Evolutionary conservation across 1,140 invertebrate genomes (phyloP).

Genomic region (Drosophila pallidifrons): DNA sequence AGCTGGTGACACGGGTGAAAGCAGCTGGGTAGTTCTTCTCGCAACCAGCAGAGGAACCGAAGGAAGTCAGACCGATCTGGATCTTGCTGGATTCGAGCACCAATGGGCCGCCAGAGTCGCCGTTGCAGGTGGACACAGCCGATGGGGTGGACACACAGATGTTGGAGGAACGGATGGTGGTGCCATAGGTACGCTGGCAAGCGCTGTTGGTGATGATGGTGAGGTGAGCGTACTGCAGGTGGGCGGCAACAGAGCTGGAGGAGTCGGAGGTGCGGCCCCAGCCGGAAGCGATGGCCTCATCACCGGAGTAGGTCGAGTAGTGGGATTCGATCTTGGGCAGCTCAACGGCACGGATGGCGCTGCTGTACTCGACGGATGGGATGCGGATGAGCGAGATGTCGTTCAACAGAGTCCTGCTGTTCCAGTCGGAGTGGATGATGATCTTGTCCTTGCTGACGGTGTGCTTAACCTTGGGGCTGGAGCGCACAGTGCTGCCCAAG

Average conservation of each 20-base stretch:
- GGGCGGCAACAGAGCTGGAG: conserved; percentile 62
- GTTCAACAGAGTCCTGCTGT: conserved; percentile 80
- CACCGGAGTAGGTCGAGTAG: conserved; percentile 56
- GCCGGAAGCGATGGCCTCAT: conserved; percentile 69
- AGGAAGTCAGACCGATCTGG: conserved; percentile 86
- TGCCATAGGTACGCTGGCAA: conserved; percentile 52
- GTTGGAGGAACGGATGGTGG: conserved; percentile 57
- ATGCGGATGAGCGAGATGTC: conserved; percentile 86
- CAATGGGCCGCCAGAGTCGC: conserved; percentile 86
- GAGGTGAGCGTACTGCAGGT: conserved; percentile 66
- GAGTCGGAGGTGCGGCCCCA: conserved; percentile 81
- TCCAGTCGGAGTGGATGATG: conserved; percentile 85
- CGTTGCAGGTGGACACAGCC: conserved; percentile 77
- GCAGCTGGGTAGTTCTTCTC: conserved; percentile 85
- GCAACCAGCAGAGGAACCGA: conserved; percentile 86
- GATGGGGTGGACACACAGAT: conserved; percentile 66
- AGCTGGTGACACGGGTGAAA: conserved; percentile 86
- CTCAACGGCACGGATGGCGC: conserved; percentile 55
- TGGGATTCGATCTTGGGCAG: conserved; percentile 49
- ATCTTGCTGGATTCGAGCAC: conserved; percentile 55
- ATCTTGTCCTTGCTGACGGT: conserved; percentile 56
- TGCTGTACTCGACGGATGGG: conserved; percentile 51
- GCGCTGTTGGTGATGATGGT: conserved; percentile 58
- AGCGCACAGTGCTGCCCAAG: conserved; percentile 57
- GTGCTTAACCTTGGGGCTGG: conserved; percentile 68